These are phyloP conservation scores for Natator depressus DNA, from an alignment of 2,113 vertebrate genomes.

Conservation along the genomic window DNA sequence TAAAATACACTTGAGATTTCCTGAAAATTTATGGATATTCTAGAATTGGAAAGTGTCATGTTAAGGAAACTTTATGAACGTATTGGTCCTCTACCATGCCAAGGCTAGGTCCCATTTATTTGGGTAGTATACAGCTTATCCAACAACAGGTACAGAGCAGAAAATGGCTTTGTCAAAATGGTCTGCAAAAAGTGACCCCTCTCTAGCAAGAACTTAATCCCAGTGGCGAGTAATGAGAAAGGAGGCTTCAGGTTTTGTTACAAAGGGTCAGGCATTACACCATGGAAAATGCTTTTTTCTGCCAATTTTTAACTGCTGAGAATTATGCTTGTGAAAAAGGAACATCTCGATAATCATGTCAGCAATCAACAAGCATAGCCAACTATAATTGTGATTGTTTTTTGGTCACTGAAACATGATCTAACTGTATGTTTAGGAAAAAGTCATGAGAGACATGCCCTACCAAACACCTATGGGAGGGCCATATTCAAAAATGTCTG, in stretches of 20 bases:
- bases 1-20: neutral
- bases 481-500: neutral
- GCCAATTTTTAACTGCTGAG: neutral
- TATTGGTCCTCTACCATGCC: neutral
- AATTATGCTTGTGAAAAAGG: neutral
- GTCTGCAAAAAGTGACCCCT: neutral
- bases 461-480: neutral
- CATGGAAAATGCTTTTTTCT: neutral
- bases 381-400: neutral
- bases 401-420: neutral
- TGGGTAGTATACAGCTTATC: neutral
- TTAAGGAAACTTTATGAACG: neutral
- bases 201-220: neutral
- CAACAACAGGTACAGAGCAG: neutral
- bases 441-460: neutral
- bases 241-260: neutral
- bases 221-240: neutral
- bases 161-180: neutral
- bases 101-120: neutral
- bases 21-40: neutral
- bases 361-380: neutral
- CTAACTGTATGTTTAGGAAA: neutral
- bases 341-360: neutral
- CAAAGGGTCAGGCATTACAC: neutral
- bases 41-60: neutral